Evolutionary conservation across 2,888 invertebrate genomes (phyloP).

Genomic region (Prosapia bicincta): DNA sequence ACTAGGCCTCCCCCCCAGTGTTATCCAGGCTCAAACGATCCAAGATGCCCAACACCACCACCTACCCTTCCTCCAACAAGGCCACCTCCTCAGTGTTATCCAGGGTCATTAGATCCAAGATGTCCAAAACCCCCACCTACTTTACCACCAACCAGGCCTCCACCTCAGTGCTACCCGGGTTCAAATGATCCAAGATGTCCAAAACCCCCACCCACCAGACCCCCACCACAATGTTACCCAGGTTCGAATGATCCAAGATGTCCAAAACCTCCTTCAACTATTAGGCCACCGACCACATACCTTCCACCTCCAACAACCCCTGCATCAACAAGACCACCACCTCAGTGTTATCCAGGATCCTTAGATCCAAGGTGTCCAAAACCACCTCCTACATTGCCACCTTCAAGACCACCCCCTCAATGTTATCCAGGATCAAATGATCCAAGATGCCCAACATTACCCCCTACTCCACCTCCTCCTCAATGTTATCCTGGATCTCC

Average conservation of each 20-base stretch:
- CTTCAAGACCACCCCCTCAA: slow-evolving; percentile 35
- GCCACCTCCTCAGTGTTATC: slow-evolving; percentile 43
- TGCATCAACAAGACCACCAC: slow-evolving; percentile 42
- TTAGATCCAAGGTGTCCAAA: slow-evolving; percentile 44
- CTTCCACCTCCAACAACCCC: slow-evolving; percentile 27
- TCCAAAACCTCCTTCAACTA: slow-evolving; percentile 41
- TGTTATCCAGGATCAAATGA: slow-evolving; percentile 47
- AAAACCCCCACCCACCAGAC: slow-evolving; percentile 22
- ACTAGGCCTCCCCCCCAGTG: slow-evolving; percentile 36
- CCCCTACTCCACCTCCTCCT: slow-evolving; percentile 31
- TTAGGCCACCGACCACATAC: too few relatives aligned
- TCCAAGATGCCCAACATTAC: slow-evolving; percentile 44
- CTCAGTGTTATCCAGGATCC: slow-evolving; percentile 44
- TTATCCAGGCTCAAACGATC: slow-evolving; percentile 41
- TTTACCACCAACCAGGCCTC: slow-evolving; percentile 34
- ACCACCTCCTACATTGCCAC: slow-evolving; percentile 30
- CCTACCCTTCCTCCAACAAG: slow-evolving; percentile 32
- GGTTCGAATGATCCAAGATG: slow-evolving; percentile 40
- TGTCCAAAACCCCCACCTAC: slow-evolving; percentile 30
- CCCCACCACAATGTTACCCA: slow-evolving; percentile 35
- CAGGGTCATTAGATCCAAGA: slow-evolving; percentile 39
- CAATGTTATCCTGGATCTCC: slow-evolving; percentile 48
- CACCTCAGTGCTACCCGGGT: slow-evolving; percentile 45
- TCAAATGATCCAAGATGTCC: slow-evolving; percentile 46
- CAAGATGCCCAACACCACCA: slow-evolving; percentile 32